Evolutionary conservation across 2,888 invertebrate species (phyloP).

Genomic region (Argyresthia goedartella): DNA sequence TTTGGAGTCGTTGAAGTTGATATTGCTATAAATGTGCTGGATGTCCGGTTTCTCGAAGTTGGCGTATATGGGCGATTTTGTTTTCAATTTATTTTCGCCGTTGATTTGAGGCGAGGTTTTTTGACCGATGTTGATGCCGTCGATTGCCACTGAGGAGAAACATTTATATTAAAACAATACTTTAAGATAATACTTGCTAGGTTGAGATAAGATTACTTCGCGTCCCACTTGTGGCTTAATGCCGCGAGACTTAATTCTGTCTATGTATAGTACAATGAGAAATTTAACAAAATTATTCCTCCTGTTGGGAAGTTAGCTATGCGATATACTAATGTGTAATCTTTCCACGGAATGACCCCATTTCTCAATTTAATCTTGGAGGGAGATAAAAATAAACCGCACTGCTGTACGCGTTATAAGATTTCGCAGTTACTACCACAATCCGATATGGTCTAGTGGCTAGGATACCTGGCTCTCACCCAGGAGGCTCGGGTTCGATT

Average conservation of each 20-base stretch:
- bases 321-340: too few species aligned
- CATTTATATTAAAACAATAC: not conserved
- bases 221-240: not conserved
- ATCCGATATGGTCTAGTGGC: conserved; percentile 75
- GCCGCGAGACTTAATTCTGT: not conserved
- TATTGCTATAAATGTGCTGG: conserved; percentile 41
- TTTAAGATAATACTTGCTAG: not conserved
- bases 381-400: too few species aligned
- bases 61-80: conserved; percentile 37
- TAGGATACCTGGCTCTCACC: conserved; percentile 74
- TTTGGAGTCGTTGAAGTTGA: conserved; percentile 38
- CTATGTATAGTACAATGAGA: not conserved
- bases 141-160: conserved; percentile 45
- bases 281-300: too few species aligned
- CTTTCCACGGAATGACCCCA: too few species aligned
- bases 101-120: conserved; percentile 31
- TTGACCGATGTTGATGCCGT: conserved; percentile 42
- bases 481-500: conserved; percentile 75
- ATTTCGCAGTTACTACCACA: not conserved
- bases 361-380: too few species aligned
- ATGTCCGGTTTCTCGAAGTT: conserved; percentile 41
- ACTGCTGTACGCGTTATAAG: too few species aligned
- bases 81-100: conserved; percentile 28
- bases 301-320: not conserved
- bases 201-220: not conserved